phyloP scores from a whole-genome alignment of 2,888 invertebrate species.

The Caenorhabditis zanzibari region DNA sequence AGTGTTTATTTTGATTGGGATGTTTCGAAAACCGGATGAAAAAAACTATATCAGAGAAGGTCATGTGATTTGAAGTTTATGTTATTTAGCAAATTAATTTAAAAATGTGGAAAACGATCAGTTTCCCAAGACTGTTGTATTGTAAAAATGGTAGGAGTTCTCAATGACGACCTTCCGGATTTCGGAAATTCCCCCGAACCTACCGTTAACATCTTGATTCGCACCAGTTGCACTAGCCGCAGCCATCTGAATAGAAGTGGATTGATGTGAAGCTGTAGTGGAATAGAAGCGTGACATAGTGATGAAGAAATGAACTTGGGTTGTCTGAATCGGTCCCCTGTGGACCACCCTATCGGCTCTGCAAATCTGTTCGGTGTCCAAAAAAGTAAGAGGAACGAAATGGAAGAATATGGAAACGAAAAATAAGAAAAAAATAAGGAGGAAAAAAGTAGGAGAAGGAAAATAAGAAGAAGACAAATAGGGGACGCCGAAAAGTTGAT shows the following conservation, averaged over 20 bases:
- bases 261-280: conserved; percentile 32
- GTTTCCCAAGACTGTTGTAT: background rate
- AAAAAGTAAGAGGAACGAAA: conserved; percentile 32
- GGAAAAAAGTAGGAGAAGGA: conserved; percentile 23
- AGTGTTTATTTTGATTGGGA: conserved; percentile 5
- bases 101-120: background rate
- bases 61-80: conserved; percentile 5
- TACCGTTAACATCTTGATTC: conserved; percentile 49
- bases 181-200: no score
- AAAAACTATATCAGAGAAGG: background rate
- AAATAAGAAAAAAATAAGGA: conserved; percentile 17
- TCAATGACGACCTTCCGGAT: no score
- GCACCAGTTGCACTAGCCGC: conserved; percentile 1
- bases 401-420: background rate
- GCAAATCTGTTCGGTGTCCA: conserved; percentile 58
- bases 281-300: conserved; percentile 50
- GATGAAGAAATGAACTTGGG: conserved; percentile 44
- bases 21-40: conserved; percentile 6
- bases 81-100: background rate
- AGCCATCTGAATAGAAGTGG: conserved; percentile 24
- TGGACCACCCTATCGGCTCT: conserved; percentile 49
- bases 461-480: conserved; percentile 52
- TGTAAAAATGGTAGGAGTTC: conserved; percentile 6
- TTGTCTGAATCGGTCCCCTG: conserved; percentile 48
- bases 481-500: conserved; percentile 47